Evolutionary conservation across 2,113 vertebrate genomes (phyloP).

Genomic region (Symphodus melops): DNA sequence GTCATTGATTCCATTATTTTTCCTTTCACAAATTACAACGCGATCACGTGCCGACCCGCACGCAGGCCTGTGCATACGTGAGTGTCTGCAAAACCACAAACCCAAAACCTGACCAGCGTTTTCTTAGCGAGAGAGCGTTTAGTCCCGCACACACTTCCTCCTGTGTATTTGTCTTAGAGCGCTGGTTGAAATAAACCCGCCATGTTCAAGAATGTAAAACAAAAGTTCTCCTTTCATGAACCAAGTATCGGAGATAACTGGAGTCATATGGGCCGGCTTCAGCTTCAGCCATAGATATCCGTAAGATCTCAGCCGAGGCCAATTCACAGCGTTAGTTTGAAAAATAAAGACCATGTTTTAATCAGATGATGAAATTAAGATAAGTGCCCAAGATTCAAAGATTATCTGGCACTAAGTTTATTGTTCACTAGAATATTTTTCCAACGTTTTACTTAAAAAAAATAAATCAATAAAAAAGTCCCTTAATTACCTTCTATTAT

Average conservation of each 20-base stretch:
- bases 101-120: slow-evolving; percentile 18
- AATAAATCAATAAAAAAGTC: no score
- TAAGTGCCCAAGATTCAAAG: no score
- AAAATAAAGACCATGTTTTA: slow-evolving; percentile 57
- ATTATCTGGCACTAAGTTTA: no score
- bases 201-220: slow-evolving; percentile 76
- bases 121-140: slow-evolving; percentile 44
- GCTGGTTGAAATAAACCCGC: slow-evolving; percentile 68
- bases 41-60: slow-evolving; percentile 10
- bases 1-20: slow-evolving; percentile 5
- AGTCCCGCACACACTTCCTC: slow-evolving; percentile 51
- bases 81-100: slow-evolving; percentile 15
- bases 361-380: slow-evolving; percentile 53
- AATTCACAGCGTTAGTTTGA: slow-evolving; percentile 25
- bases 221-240: slow-evolving; percentile 70
- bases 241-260: slow-evolving; percentile 74
- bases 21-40: background rate
- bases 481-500: no score
- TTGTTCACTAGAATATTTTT: no score
- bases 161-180: slow-evolving; percentile 75
- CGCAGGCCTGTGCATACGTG: background rate
- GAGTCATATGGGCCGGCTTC: slow-evolving; percentile 71
- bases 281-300: slow-evolving; percentile 39
- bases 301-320: slow-evolving; percentile 47
- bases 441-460: no score